Evolutionary conservation across 2,888 invertebrate species (phyloP), one percentile per base, ranked within the genome.

Genomic region (Autographa gamma): DNA sequence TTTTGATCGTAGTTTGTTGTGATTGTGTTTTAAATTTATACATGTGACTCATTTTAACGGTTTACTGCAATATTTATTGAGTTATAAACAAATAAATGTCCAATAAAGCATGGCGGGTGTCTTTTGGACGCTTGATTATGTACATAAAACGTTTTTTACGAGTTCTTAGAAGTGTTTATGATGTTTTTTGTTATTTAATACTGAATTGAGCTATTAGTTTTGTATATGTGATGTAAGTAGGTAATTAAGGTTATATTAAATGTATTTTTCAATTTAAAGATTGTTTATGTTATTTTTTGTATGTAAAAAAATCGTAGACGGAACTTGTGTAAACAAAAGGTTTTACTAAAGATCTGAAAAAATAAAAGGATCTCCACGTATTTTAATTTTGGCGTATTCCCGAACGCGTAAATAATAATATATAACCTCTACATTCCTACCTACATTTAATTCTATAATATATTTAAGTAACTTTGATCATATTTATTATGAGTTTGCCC

Each of bases 1-100:
- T 89, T 90, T 73, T 82, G 84, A 86, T 85, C 89, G 90, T 92
- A 88, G 86, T 85, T 89, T 89, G 88, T 87, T 73, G 67, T 76
- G 81, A 78, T 83, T 73, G 81, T 84, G 88, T 89, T 72, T 73
- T 77, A 85, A 81, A 90, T 92, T 88, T 80, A 87, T 88, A 88
- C 88, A 71, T 79, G 71, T 87, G 87, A 88, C 76, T 87, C 84
- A 87, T 77, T 73, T n/a, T 76, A 75, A 81, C 81, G 41, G 79
- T 76, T 69, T 63, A 56, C 54, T 85, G 77, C 75, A 85, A 80
- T 85, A 82, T 85, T 85, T 80, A 76, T 80, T 69, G 61, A 48
- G 63, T 60, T 68, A 59, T 63, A 68, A 76, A 66, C 63, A 60
- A 32, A 73, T 73, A 66, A 63, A 81, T 69, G 71, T 59, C 16